Evolutionary conservation across 1,140 invertebrate genomes (phyloP), one percentile per base, ranked within the genome.

Genomic region (Nephila pilipes): DNA sequence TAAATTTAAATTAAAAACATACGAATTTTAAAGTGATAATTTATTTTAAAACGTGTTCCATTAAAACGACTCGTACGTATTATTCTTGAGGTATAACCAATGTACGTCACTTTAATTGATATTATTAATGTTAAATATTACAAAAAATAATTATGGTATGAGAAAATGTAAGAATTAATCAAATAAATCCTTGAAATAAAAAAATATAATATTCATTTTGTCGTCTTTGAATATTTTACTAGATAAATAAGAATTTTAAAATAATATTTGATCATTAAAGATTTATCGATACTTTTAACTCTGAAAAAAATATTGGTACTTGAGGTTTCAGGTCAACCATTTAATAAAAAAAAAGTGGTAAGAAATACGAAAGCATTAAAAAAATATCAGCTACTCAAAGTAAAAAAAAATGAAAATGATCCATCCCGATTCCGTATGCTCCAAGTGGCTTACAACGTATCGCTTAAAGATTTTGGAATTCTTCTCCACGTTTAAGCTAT

Each of bases 391-490:
- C 69, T 75, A 32, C 69, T 75, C 14, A 32, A 36, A 75, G 29
- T 75, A 75, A 75, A 75, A 29, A 20, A 14, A 75, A 75, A 87
- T 16, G 18, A 54, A 88, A 69, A 88, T 36, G 38, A 54, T 58
- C 32, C 69, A 54, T 65, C 46, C 25, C 54, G 29, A 54, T 80
- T 90, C 88, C 46, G 88, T 80, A 80, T 90, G 88, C 88, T 46
- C 87, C 6, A 54, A 80, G 38, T 46, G 29, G 60, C 14, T 55
- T 63, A 2, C 60, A 75, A 54, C 20, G 65, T 58, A 90, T 80
- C 69, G 69, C 69, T 90, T 79, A 90, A 80, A 90, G 88, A 90
- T 90, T 90, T 90, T 90, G 55, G 55, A 90, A 90, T 90, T 90
- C 88, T 90, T 58, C 88, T 57, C 88, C 88, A 90, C 88, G 88